Evolutionary conservation across 2,113 vertebrate species (phyloP), one percentile per base, ranked within the genome.

Genomic region (Panurus biarmicus): DNA sequence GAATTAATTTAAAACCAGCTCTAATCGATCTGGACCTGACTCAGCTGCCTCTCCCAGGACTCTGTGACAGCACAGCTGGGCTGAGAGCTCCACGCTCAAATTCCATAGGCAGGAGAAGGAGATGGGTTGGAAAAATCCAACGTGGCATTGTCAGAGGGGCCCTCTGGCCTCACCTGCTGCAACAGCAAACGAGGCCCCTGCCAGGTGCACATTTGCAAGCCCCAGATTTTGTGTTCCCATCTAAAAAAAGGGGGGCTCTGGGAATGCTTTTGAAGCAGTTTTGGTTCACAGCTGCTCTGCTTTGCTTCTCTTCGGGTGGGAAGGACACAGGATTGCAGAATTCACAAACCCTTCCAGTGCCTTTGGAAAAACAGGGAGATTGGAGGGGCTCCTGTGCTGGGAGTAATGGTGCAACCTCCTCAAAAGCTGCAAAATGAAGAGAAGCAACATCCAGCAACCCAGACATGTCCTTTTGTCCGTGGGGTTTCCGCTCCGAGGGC

Each of bases 141-240:
- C 0, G 2, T 40, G 61, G 66, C 14, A 1, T 85, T 94, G 40
- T 78, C 70, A 38, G 73, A 78, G 56, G n/a, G 7, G 24, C 45
- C 56, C 74, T 8, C 51, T 28, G 20, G 7, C 65, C 62, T 93
- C 89, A 84, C 65, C 89, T 85, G 73, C 94, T 66, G 67, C 18
- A 77, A 13, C 9, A 78, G 86, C 65, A 77, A 83, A 31, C 2
- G 8, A 29, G 1, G 12, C 45, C 83, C 71, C 33, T 35, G 58
- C 86, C 93, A 92, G 91, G 87, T 93, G 82, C 6, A 1, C 29
- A 91, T 92, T 23, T 92, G 88, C 92, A 92, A 92, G 51, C 42
- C 60, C 24, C 6, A 2, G 20, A 1, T 93, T 90, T 78, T 36
- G 54, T 54, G 75, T 44, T 54, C 62, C 77, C 86, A 24, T 60